Evolutionary conservation across 2,888 invertebrate genomes (phyloP).

Genomic region (Macrosoma leucophasiata): DNA sequence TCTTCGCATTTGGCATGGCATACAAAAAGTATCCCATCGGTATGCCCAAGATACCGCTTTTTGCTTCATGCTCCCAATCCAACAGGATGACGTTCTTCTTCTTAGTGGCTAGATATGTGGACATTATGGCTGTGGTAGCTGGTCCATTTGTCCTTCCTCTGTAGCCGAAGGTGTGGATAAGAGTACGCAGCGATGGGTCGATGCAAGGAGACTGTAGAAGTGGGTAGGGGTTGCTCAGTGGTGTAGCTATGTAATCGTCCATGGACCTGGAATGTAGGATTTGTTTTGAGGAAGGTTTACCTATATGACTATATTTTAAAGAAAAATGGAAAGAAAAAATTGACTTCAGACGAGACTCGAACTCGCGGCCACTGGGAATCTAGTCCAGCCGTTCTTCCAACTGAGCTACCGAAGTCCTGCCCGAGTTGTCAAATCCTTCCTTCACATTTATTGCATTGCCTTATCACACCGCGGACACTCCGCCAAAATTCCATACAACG

Average conservation of each 20-base stretch:
- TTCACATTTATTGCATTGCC: no score
- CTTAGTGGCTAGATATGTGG: conserved; percentile 43
- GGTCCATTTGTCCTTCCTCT: conserved; percentile 40
- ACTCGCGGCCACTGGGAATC: no score
- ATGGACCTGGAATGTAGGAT: conserved; percentile 49
- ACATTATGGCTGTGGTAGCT: conserved; percentile 49
- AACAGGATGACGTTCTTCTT: conserved; percentile 56
- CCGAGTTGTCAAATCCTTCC: no score
- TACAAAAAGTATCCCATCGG: conserved; percentile 43
- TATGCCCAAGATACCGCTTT: conserved; percentile 44
- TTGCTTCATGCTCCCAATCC: conserved; percentile 64
- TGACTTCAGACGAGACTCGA: no score
- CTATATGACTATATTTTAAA: no score
- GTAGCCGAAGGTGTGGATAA: conserved; percentile 62
- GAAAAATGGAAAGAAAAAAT: no score
- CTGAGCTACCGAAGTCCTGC: no score
- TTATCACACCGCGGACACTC: no score
- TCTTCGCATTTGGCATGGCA: conserved; percentile 56
- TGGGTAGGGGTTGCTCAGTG: conserved; percentile 35
- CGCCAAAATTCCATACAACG: no score
- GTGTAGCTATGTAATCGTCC: conserved; percentile 36
- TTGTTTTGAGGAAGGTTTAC: no score
- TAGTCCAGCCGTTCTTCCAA: no score
- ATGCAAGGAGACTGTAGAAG: conserved; percentile 40
- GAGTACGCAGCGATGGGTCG: conserved; percentile 39